These are phyloP conservation scores for Schizotus pectinicornis DNA, from an alignment of 2,888 invertebrate genomes.

Conservation along the genomic window DNA sequence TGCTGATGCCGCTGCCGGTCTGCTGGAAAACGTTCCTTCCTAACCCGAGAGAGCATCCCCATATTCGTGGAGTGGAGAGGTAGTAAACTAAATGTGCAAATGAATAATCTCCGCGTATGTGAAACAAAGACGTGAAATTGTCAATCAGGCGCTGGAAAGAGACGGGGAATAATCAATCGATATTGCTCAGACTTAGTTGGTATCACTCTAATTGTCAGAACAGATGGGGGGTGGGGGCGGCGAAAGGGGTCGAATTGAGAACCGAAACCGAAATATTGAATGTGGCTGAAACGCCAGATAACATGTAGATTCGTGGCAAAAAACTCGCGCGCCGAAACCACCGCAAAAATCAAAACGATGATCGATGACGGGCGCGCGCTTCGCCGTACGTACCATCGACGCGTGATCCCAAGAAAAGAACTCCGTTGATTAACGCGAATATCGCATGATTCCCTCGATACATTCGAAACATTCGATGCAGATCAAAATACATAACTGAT, in stretches of 20 bases:
- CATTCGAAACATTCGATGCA: slow-evolving; percentile 28
- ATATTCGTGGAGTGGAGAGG: not conserved
- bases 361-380: too few relatives aligned
- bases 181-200: slow-evolving; percentile 57
- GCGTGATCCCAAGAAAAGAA: slow-evolving; percentile 58
- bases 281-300: slow-evolving; percentile 29
- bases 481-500: slow-evolving; percentile 44
- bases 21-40: not conserved
- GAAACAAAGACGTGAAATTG: slow-evolving; percentile 49
- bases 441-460: slow-evolving; percentile 40
- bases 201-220: slow-evolving; percentile 58
- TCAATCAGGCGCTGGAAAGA: slow-evolving; percentile 48
- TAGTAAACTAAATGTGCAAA: slow-evolving; percentile 42
- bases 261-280: slow-evolving; percentile 45
- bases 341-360: slow-evolving; percentile 29
- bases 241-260: slow-evolving; percentile 38
- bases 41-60: slow-evolving; percentile 10
- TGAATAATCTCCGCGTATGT: slow-evolving; percentile 51
- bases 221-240: slow-evolving; percentile 36
- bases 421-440: slow-evolving; percentile 45
- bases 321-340: slow-evolving; percentile 34
- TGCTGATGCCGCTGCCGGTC: too few relatives aligned
- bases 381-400: slow-evolving; percentile 16
- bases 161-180: slow-evolving; percentile 55
- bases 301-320: slow-evolving; percentile 28